Evolutionary conservation across 2,113 vertebrate species (phyloP).

Genomic region (Prunella fulvescens): DNA sequence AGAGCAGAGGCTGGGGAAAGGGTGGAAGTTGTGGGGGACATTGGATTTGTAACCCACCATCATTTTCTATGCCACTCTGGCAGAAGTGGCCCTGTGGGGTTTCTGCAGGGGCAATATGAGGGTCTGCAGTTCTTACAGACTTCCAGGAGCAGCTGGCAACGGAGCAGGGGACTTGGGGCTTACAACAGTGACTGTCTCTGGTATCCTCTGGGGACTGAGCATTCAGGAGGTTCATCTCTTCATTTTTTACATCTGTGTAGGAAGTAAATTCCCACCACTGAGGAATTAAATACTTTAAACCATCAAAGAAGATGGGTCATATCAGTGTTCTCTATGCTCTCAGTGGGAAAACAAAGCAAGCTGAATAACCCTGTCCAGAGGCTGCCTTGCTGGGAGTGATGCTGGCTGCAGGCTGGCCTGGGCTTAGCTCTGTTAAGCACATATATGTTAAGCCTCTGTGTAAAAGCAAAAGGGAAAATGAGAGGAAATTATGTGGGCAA

Average conservation of each 20-base stretch:
- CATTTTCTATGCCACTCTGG: neutral
- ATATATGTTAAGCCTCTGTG: neutral
- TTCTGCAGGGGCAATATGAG: neutral
- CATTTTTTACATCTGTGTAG: neutral
- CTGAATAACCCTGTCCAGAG: neutral
- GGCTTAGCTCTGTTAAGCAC: neutral
- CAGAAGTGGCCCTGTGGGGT: neutral
- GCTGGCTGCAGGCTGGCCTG: neutral
- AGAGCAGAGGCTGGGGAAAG: neutral
- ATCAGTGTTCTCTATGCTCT: neutral
- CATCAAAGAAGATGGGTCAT: neutral
- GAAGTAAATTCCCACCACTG: neutral
- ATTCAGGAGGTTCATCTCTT: neutral
- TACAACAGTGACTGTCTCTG: fast-evolving
- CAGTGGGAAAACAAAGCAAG: neutral
- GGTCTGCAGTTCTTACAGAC: fast-evolving
- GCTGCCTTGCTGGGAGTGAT: neutral
- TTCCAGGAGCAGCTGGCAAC: neutral
- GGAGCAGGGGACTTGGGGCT: neutral
- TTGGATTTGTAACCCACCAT: neutral
- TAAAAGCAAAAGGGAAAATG: neutral
- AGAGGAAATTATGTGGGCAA: neutral
- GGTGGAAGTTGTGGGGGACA: neutral
- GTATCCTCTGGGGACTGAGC: fast-evolving
- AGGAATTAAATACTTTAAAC: neutral